Conservation (phyloP, 2,113 vertebrate species). For the Xyrauchen texanus region DNA sequence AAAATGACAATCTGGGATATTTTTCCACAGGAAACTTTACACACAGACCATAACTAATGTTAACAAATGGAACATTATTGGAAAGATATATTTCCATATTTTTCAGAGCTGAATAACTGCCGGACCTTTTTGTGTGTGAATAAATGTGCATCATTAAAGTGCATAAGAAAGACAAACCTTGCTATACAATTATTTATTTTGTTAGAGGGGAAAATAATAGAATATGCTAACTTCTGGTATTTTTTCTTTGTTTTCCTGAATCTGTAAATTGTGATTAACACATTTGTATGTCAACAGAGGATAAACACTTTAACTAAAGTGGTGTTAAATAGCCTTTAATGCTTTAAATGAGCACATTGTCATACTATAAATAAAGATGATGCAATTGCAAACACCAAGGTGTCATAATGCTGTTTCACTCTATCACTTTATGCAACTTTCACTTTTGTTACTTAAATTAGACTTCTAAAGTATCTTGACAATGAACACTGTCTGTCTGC, state of each 20-base stretch:
- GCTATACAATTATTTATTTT: too few relatives aligned
- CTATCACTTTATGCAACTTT: background rate
- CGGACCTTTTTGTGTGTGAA: background rate
- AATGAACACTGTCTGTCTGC: background rate
- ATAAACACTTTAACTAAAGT: too few relatives aligned
- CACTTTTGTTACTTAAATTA: constrained; percentile 20
- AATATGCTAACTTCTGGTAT: too few relatives aligned
- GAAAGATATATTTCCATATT: too few relatives aligned
- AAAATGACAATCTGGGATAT: constrained; percentile 61
- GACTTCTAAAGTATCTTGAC: background rate
- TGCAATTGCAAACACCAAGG: background rate
- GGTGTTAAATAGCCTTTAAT: background rate
- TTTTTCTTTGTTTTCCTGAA: too few relatives aligned
- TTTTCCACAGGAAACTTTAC: constrained; percentile 27
- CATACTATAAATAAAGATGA: background rate
- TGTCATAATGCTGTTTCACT: background rate
- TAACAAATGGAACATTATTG: background rate
- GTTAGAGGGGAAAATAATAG: too few relatives aligned
- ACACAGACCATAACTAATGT: constrained; percentile 4
- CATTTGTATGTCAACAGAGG: too few relatives aligned
- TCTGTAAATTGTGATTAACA: too few relatives aligned
- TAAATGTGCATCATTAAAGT: too few relatives aligned
- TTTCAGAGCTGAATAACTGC: too few relatives aligned
- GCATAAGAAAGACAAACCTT: too few relatives aligned
- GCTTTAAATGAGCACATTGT: background rate